These are phyloP conservation scores for Spatulosminthurus flaviceps DNA, from an alignment of 2,888 invertebrate species.

Conservation along the genomic window DNA sequence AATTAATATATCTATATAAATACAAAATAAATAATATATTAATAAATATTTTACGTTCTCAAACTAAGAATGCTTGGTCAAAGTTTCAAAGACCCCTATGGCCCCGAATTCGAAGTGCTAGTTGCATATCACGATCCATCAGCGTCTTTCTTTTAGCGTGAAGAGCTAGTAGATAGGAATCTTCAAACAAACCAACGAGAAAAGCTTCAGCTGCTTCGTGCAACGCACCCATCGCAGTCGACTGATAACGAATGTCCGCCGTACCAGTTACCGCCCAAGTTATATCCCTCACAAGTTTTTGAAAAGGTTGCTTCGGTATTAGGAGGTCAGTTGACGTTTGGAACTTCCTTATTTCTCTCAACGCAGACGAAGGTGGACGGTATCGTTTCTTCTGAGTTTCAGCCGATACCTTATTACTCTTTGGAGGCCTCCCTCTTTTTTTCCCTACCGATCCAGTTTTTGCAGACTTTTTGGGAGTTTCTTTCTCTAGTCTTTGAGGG, in stretches of 20 bases:
- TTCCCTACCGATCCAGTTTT: too few relatives aligned
- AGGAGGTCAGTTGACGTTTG: slow-evolving; percentile 15
- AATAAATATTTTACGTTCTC: too few relatives aligned
- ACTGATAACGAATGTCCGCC: neutral
- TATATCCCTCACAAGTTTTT: neutral
- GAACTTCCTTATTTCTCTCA: slow-evolving; percentile 24
- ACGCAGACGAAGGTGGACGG: neutral
- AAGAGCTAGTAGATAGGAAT: neutral
- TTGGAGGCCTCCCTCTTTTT: too few relatives aligned
- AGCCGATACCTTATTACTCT: too few relatives aligned
- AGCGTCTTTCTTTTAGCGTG: neutral
- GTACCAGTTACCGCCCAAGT: neutral
- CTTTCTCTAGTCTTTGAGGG: too few relatives aligned
- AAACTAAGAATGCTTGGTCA: too few relatives aligned
- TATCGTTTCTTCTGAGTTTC: neutral
- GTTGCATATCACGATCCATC: neutral
- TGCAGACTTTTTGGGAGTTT: too few relatives aligned
- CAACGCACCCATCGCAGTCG: neutral
- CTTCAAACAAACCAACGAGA: slow-evolving; percentile 18
- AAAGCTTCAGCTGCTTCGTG: slow-evolving; percentile 30
- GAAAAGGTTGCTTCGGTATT: slow-evolving; percentile 30
- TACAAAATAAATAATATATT: too few relatives aligned
- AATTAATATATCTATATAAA: too few relatives aligned
- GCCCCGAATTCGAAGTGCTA: slow-evolving; percentile 22
- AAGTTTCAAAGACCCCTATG: too few relatives aligned